Evolutionary conservation across 2,888 invertebrate genomes (phyloP).

Genomic region (Calliscelio sp.): DNA sequence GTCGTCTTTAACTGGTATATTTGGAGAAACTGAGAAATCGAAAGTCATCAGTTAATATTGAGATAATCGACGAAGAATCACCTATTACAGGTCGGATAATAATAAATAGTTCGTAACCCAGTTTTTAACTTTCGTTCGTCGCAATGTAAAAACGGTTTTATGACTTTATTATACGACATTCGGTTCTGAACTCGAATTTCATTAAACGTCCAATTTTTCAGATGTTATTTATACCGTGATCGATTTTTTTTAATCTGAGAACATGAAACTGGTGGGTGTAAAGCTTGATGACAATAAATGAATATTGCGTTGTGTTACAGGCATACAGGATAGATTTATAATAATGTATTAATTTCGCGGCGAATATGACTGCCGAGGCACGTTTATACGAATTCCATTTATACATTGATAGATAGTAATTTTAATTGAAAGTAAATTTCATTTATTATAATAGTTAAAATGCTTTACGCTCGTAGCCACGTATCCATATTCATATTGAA

Average conservation of each 20-base stretch:
- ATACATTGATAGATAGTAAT: slow-evolving; percentile 62
- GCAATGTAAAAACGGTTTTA: background rate
- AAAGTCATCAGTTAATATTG: slow-evolving; percentile 40
- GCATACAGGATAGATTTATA: slow-evolving; percentile 49
- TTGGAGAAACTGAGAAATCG: slow-evolving; percentile 40
- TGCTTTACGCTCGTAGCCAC: slow-evolving; percentile 57
- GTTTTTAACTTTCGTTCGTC: slow-evolving; percentile 18
- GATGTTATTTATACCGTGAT: too few species aligned
- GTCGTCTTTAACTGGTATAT: slow-evolving; percentile 20
- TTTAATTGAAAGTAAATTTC: slow-evolving; percentile 69
- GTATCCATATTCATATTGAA: slow-evolving; percentile 68
- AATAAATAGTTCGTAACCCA: slow-evolving; percentile 11
- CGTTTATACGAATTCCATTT: slow-evolving; percentile 51
- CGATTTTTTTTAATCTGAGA: slow-evolving; percentile 11
- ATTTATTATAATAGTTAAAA: slow-evolving; percentile 71
- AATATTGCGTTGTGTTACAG: slow-evolving; percentile 26
- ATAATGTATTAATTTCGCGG: slow-evolving; percentile 55
- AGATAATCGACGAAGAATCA: slow-evolving; percentile 24
- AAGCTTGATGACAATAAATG: slow-evolving; percentile 27
- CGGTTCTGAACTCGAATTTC: too few species aligned
- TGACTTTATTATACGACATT: too few species aligned
- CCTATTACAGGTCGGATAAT: slow-evolving; percentile 21
- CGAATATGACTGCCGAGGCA: slow-evolving; percentile 20
- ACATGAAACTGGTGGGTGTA: background rate
- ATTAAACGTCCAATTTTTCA: background rate